phyloP scores from a whole-genome alignment of 2,888 invertebrate species.

The Lycia hirtaria region DNA sequence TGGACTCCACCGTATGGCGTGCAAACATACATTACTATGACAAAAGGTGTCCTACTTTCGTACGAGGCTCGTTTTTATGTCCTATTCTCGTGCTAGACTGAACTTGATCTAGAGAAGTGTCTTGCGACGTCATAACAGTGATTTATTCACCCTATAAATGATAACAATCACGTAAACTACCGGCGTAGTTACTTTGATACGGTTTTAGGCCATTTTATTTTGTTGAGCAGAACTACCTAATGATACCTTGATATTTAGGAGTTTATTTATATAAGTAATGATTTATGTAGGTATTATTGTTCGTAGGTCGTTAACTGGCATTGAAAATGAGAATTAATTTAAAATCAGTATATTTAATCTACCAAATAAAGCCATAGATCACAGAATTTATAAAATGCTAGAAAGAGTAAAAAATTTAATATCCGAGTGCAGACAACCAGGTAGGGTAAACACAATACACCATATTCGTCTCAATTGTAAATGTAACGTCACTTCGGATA shows the following conservation, averaged over 20 bases:
- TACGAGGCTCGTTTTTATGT: conserved; percentile 53
- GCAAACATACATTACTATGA: conserved; percentile 53
- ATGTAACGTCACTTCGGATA: too few species aligned
- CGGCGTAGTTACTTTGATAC: neutral
- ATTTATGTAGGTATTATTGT: too few species aligned
- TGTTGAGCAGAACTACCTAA: conserved; percentile 5
- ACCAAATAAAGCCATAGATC: too few species aligned
- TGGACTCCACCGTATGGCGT: conserved; percentile 48
- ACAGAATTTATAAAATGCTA: too few species aligned
- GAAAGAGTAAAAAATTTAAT: too few species aligned
- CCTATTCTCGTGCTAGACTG: conserved; percentile 58
- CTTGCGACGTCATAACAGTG: conserved; percentile 29
- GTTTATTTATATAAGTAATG: too few species aligned
- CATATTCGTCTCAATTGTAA: too few species aligned
- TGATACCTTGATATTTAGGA: neutral
- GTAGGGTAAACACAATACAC: too few species aligned
- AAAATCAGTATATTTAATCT: too few species aligned
- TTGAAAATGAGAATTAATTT: too few species aligned
- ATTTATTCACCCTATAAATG: conserved; percentile 27
- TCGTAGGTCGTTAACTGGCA: too few species aligned
- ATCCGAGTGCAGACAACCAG: too few species aligned
- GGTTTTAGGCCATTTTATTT: neutral
- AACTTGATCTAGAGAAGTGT: conserved; percentile 39
- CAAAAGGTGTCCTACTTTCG: conserved; percentile 62
- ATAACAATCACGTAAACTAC: conserved; percentile 10